phyloP scores from a whole-genome alignment of 2,888 invertebrate species.

The Disparrhopalites patrizii region DNA sequence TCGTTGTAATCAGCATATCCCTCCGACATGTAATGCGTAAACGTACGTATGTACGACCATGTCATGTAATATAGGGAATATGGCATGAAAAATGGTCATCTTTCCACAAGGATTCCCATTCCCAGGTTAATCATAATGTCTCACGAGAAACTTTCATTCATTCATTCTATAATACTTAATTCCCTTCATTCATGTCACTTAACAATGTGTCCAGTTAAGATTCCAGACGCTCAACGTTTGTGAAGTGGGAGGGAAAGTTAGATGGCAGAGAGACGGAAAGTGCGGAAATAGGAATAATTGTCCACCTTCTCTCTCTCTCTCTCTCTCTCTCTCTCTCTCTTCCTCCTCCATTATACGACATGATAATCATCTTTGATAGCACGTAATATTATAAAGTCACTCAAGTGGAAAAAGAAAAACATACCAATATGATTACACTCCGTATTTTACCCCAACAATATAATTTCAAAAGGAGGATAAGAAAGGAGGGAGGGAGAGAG shows the following conservation, averaged over 20 bases:
- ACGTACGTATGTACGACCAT: not conserved
- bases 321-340: not conserved
- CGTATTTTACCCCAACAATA: not conserved
- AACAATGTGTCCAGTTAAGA: slow-evolving; percentile 19
- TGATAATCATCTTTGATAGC: not conserved
- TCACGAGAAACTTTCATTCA: slow-evolving; percentile 24
- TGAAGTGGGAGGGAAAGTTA: too few relatives aligned
- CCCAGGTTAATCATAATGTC: slow-evolving; percentile 19
- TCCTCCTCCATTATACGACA: not conserved
- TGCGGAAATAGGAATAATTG: too few relatives aligned
- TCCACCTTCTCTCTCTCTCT: not conserved
- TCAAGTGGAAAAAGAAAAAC: not conserved
- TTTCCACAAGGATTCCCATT: slow-evolving; percentile 3
- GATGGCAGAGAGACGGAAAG: too few relatives aligned
- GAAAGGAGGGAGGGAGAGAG: not conserved
- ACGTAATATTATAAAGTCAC: not conserved
- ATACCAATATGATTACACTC: not conserved
- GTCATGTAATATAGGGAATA: not conserved
- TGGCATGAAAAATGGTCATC: slow-evolving; percentile 5
- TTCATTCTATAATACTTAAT: not conserved
- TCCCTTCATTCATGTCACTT: not conserved
- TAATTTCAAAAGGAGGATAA: not conserved
- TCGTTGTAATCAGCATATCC: not conserved
- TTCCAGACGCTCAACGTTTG: slow-evolving; percentile 14
- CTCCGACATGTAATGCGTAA: not conserved